phyloP scores from a whole-genome alignment of 2,888 invertebrate genomes.

The Tipula confusa region DNA sequence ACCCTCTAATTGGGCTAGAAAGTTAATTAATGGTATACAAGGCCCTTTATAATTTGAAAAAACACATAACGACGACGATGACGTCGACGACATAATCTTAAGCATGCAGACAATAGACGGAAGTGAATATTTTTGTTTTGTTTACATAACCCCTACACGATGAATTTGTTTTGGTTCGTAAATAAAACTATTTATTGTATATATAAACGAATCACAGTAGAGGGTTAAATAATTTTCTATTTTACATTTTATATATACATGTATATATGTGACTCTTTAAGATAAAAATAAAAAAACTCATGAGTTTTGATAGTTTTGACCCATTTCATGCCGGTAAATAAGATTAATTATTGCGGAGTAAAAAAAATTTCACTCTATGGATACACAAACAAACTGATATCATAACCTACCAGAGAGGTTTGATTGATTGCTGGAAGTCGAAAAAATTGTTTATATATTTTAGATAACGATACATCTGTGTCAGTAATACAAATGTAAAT shows the following conservation, averaged over 20 bases:
- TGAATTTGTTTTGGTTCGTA: not conserved
- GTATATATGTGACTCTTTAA: not conserved
- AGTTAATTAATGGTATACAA: not conserved
- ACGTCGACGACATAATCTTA: not conserved
- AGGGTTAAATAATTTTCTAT: not conserved
- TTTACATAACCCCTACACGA: not conserved
- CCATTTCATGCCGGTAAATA: constrained; percentile 20
- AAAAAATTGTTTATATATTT: not conserved
- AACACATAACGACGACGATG: too few species aligned
- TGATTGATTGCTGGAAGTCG: not conserved
- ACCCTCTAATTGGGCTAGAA: not conserved
- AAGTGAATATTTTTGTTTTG: not conserved
- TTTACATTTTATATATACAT: too few species aligned
- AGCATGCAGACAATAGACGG: not conserved
- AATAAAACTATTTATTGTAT: too few species aligned
- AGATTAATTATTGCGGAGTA: constrained; percentile 6
- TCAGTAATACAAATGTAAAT: not conserved
- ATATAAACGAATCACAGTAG: not conserved
- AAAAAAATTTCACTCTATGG: not conserved
- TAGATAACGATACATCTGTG: not conserved
- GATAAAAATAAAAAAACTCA: not conserved
- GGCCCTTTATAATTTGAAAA: constrained; percentile 7
- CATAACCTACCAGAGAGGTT: not conserved
- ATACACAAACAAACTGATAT: not conserved
- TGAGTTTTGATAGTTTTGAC: constrained; percentile 25